These are phyloP conservation scores for Axis porcinus DNA, from an alignment of 2,113 vertebrate genomes.

Conservation along the genomic window DNA sequence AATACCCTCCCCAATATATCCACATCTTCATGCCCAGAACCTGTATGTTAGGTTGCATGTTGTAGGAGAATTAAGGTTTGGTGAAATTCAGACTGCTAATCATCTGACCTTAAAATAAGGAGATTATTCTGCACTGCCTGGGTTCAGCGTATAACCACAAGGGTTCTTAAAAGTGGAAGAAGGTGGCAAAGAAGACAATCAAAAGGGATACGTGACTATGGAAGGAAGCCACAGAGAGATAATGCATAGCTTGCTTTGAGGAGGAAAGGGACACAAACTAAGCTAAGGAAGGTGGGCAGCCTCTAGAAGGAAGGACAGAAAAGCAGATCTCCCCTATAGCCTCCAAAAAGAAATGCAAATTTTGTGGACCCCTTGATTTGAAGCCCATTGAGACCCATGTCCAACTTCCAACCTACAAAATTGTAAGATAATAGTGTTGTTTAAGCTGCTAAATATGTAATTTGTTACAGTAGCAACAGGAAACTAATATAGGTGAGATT, in stretches of 20 bases:
- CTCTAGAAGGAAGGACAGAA: neutral
- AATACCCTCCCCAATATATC: neutral
- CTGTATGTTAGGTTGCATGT: neutral
- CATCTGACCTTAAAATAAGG: neutral
- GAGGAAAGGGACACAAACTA: neutral
- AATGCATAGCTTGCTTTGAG: neutral
- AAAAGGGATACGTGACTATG: neutral
- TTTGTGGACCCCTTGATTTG: neutral
- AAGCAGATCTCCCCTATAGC: neutral
- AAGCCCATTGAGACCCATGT: neutral
- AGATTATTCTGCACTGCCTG: neutral
- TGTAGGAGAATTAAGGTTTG: neutral
- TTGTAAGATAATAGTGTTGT: neutral
- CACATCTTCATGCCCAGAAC: neutral
- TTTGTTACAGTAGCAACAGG: neutral
- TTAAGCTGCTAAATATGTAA: neutral
- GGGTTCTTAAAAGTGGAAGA: neutral
- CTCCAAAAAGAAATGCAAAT: neutral
- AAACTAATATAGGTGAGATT: neutral
- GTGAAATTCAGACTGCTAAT: neutral
- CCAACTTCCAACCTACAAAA: neutral
- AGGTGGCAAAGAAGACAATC: neutral
- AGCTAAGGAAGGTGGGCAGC: neutral
- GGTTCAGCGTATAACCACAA: neutral
- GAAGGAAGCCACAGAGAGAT: neutral